Percentiles rank a stretch among this genome's conserved stretches.
These are phyloP conservation scores for Dryobota labecula DNA, from an alignment of 2,888 invertebrate genomes.

Conservation along the genomic window DNA sequence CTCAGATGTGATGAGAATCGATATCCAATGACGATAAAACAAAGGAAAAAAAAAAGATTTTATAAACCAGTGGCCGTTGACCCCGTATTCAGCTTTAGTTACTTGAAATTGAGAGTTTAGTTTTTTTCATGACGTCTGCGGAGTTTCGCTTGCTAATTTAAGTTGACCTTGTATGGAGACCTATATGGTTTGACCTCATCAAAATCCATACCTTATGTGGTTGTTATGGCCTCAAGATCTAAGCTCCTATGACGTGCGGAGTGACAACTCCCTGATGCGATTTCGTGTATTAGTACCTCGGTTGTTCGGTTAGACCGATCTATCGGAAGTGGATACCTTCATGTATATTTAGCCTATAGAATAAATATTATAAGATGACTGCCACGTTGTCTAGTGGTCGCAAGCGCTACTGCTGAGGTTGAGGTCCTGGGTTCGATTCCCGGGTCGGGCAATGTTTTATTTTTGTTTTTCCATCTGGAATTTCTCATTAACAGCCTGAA, in stretches of 20 bases:
- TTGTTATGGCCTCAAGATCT: background rate
- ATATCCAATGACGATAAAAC: too few species aligned
- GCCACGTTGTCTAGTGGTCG: too few species aligned
- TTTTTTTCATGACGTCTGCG: background rate
- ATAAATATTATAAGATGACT: too few species aligned
- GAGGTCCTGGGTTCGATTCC: too few species aligned
- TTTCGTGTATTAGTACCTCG: background rate
- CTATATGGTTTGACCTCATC: background rate
- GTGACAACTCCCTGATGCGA: background rate
- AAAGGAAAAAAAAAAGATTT: too few species aligned
- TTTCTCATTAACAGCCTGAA: too few species aligned
- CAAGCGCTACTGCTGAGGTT: too few species aligned
- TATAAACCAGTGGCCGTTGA: background rate
- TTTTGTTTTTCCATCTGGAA: too few species aligned
- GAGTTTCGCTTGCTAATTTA: background rate
- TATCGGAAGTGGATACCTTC: too few species aligned
- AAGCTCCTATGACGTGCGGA: background rate
- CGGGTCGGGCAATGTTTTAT: too few species aligned
- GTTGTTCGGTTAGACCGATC: background rate
- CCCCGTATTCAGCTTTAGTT: background rate
- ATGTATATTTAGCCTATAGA: too few species aligned
- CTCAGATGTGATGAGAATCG: background rate
- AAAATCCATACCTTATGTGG: slow-evolving; percentile 1
- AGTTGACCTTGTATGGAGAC: background rate
- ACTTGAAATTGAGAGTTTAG: too few species aligned